Evolutionary conservation across 2,113 vertebrate genomes (phyloP).

Genomic region (Oryzias javanicus): DNA sequence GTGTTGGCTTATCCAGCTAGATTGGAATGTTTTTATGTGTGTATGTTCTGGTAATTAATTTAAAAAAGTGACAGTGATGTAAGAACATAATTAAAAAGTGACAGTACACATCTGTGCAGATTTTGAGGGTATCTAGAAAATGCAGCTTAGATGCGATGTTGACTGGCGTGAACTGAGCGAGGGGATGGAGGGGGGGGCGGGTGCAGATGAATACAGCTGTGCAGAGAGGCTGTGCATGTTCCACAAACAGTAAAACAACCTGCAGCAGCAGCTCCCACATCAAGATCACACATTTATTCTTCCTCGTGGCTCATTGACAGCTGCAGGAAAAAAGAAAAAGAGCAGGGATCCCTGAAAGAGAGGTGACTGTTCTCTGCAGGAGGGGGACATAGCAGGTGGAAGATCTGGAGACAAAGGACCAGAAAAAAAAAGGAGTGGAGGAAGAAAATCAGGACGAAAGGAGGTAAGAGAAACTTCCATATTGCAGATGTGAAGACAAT

Average conservation of each 20-base stretch:
- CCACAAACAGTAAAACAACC: slow-evolving; percentile 46
- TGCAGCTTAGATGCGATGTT: slow-evolving; percentile 38
- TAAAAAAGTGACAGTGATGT: too few relatives aligned
- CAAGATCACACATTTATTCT: slow-evolving; percentile 14
- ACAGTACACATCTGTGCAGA: too few relatives aligned
- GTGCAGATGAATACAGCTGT: slow-evolving; percentile 55
- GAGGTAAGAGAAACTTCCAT: slow-evolving; percentile 51
- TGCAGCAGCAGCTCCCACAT: slow-evolving; percentile 29
- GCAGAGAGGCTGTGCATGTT: slow-evolving; percentile 45
- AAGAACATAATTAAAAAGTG: too few relatives aligned
- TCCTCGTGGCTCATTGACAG: slow-evolving; percentile 15
- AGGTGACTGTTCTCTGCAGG: slow-evolving; percentile 17
- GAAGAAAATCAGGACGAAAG: not conserved
- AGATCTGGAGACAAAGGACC: slow-evolving; percentile 42
- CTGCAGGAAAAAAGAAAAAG: slow-evolving; percentile 22
- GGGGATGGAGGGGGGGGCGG: slow-evolving; percentile 4
- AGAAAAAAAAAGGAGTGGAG: slow-evolving; percentile 29
- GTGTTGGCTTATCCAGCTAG: not conserved
- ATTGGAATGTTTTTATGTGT: not conserved
- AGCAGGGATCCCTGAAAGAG: slow-evolving; percentile 16
- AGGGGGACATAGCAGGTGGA: slow-evolving; percentile 8
- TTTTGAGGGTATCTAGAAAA: not conserved
- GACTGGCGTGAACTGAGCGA: slow-evolving; percentile 23
- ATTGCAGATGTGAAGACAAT: not conserved
- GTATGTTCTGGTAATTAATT: too few relatives aligned